These are phyloP conservation scores for Phragmatobia fuliginosa DNA, from an alignment of 2,888 invertebrate genomes.

Conservation along the genomic window DNA sequence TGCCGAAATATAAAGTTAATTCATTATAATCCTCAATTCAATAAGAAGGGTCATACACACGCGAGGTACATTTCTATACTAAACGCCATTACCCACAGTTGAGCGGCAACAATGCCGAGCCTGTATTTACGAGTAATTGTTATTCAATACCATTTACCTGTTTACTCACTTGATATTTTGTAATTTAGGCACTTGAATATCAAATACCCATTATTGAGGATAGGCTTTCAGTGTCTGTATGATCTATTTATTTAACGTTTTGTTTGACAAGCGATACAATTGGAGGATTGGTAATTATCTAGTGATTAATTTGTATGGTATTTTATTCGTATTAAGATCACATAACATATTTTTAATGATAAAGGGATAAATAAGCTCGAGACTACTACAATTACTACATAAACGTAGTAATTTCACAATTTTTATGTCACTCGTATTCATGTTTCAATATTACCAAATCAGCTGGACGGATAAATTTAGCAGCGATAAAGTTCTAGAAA, in stretches of 20 bases:
- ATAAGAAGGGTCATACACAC: not conserved
- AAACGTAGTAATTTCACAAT: no score
- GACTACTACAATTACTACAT: not conserved
- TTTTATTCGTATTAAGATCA: not conserved
- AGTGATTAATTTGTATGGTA: not conserved
- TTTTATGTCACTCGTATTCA: no score
- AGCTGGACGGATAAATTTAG: no score
- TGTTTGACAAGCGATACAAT: not conserved
- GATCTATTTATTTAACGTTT: not conserved
- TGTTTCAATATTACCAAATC: no score
- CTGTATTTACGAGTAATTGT: conserved; percentile 3
- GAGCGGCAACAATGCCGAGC: not conserved
- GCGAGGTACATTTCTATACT: no score
- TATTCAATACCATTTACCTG: not conserved
- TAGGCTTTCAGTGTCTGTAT: not conserved
- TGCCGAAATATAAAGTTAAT: not conserved
- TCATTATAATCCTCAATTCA: not conserved
- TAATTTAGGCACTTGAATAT: not conserved
- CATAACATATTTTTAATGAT: not conserved
- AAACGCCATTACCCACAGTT: not conserved
- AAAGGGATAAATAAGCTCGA: not conserved
- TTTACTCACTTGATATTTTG: not conserved
- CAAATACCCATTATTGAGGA: not conserved
- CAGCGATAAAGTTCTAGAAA: no score
- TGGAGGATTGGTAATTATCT: not conserved